Evolutionary conservation across 1,140 invertebrate species (phyloP), one percentile per base, ranked within the genome.

Genomic region (Diplogasteroides magnus): DNA sequence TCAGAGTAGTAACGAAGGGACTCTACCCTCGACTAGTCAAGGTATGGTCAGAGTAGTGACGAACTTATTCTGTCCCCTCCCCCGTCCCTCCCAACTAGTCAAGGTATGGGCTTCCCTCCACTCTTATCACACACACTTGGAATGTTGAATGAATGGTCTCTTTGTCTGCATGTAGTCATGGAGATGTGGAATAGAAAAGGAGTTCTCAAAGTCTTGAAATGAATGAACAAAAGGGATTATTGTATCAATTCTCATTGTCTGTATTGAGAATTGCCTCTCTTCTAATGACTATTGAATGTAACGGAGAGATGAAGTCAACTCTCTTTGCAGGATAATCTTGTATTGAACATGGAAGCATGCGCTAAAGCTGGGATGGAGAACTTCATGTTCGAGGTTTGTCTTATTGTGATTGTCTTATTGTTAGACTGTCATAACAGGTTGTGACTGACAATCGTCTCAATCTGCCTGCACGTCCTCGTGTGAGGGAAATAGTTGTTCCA

Each of bases 1-100:
- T 98, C 73, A 87, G 95, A 64, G 89, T 96, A 6, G 95, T 98
- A 0, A 98, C 95, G 0, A 87, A 93, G 71, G 95, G 95, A 0
- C 92, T 96, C 84, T 97, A 90, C 85, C 92, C 94, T 1, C 89
- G 94, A 71, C 85, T 98, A 61, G 93, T 98, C 0, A 83, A 80
- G 76, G 80, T 82, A 26, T n/a, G n/a, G n/a, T n/a, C n/a, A n/a
- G n/a, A n/a, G n/a, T n/a, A n/a, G n/a, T n/a, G n/a, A n/a, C n/a
- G n/a, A n/a, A n/a, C n/a, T n/a, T n/a, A n/a, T n/a, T n/a, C n/a
- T 66, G 58, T 23, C 27, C 29, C 37, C 62, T 68, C n/a, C 19
- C n/a, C 23, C 48, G 19, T 32, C 61, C 64, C 15, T 64, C 37
- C 28, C 31, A 61, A 28, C 32, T 59, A 23, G 23, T 14, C 32